These are phyloP conservation scores for Rhinatrema bivittatum DNA, from an alignment of 2,797 vertebrate species.

Conservation along the genomic window DNA sequence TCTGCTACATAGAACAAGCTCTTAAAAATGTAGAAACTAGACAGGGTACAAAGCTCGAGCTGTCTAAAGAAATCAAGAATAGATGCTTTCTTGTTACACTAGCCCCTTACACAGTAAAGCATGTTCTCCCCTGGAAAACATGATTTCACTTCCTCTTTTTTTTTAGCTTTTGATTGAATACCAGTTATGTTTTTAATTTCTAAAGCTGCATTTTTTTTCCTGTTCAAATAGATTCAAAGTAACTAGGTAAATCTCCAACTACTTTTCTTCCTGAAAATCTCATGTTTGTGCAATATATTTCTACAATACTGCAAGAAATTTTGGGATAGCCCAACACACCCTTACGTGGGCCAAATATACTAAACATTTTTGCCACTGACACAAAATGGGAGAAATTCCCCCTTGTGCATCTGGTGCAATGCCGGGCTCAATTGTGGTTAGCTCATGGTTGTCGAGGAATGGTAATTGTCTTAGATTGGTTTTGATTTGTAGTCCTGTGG, in stretches of 20 bases:
- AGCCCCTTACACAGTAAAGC: conserved; percentile 75
- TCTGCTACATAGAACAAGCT: conserved; percentile 64
- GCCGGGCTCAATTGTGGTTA: too few species aligned
- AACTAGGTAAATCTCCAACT: conserved; percentile 22
- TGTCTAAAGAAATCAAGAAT: conserved; percentile 81
- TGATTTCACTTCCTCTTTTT: conserved; percentile 70
- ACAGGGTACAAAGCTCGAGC: conserved; percentile 69
- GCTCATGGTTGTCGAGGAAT: too few species aligned
- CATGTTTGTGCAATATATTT: too few species aligned
- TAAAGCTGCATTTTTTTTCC: conserved; percentile 51
- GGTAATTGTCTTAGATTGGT: too few species aligned
- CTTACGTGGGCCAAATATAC: too few species aligned
- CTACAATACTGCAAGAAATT: too few species aligned
- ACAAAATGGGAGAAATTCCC: too few species aligned
- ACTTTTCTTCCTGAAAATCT: too few species aligned
- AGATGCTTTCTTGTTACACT: conserved; percentile 87
- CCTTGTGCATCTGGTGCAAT: too few species aligned
- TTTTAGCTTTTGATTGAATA: conserved; percentile 34
- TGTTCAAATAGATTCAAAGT: conserved; percentile 35
- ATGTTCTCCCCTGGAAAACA: conserved; percentile 76
- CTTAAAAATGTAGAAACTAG: conserved; percentile 69
- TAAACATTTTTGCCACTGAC: too few species aligned
- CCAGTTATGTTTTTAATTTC: conserved; percentile 48
- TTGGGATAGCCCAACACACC: too few species aligned
- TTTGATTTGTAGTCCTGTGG: too few species aligned